Evolutionary conservation across 2,113 vertebrate genomes (phyloP).

Genomic region (Anas platyrhynchos): DNA sequence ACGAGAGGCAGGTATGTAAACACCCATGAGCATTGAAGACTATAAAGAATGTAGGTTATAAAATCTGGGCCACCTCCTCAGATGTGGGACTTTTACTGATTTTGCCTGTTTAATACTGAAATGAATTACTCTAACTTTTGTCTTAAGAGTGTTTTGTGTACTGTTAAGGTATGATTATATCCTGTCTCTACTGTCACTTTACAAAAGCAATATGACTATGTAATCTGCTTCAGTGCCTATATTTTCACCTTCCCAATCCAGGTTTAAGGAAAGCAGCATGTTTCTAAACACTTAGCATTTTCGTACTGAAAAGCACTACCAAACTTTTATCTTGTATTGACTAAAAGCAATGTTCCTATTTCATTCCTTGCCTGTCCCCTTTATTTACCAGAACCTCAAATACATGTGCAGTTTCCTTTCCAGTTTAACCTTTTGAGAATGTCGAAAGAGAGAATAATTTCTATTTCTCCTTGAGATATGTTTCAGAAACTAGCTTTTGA

Average conservation of each 20-base stretch:
- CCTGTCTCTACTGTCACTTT: neutral
- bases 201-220: neutral
- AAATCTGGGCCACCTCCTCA: neutral
- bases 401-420: neutral
- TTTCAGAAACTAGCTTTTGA: constrained; percentile 32
- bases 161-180: neutral
- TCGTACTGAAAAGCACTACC: neutral
- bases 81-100: neutral
- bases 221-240: neutral
- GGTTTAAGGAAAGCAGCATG: neutral
- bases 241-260: neutral
- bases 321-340: neutral
- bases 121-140: neutral
- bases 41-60: neutral
- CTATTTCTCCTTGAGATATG: neutral
- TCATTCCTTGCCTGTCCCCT: neutral
- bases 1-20: neutral
- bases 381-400: neutral
- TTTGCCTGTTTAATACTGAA: neutral
- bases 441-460: constrained; percentile 21
- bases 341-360: neutral
- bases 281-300: neutral
- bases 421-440: constrained; percentile 39
- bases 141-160: neutral
- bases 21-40: neutral